A percentile compares a stretch with the other conserved stretches of the same genome.
Conservation (phyloP, 2,797 vertebrate species). For the Phalanger gymnotis region DNA sequence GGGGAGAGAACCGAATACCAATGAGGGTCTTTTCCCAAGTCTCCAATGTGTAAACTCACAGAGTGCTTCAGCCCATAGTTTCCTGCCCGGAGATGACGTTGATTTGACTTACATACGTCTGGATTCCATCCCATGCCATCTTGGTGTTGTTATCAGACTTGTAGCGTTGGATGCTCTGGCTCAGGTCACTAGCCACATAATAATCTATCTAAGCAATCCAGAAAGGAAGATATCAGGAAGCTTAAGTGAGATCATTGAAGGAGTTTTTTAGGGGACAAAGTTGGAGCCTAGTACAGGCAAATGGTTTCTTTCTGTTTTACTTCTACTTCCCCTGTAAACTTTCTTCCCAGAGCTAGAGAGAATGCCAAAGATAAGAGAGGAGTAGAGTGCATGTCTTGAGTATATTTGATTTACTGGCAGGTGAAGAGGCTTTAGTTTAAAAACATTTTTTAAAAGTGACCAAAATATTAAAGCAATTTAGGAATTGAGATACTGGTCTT, state of each 20-base stretch:
- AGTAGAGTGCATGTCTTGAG: not conserved
- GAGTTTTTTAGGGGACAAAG: not conserved
- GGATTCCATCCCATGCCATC: slow-evolving; percentile 73
- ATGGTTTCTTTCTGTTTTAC: not conserved
- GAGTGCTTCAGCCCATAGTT: not conserved
- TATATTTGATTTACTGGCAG: not conserved
- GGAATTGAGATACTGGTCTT: not conserved
- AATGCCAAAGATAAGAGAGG: not conserved
- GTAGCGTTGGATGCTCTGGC: slow-evolving; percentile 64
- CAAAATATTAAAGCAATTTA: not conserved
- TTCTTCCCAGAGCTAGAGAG: slow-evolving; percentile 1
- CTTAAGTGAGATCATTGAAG: slow-evolving; percentile 30
- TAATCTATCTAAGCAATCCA: slow-evolving; percentile 43
- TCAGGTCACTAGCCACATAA: slow-evolving; percentile 56
- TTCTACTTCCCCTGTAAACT: not conserved
- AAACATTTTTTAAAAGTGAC: not conserved
- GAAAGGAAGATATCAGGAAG: slow-evolving; percentile 28
- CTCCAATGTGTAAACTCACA: not conserved
- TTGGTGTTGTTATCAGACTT: slow-evolving; percentile 69
- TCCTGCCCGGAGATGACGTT: not conserved
- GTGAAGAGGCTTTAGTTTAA: slow-evolving; percentile 12
- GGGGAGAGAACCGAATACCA: not conserved
- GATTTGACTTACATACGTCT: slow-evolving; percentile 71
- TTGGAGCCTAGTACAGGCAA: not conserved
- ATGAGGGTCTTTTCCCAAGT: not conserved